Percentiles rank a stretch among this genome's conserved stretches.
Evolutionary conservation across 1,140 invertebrate genomes (phyloP).

Genomic region (Cotesia chilonis): DNA sequence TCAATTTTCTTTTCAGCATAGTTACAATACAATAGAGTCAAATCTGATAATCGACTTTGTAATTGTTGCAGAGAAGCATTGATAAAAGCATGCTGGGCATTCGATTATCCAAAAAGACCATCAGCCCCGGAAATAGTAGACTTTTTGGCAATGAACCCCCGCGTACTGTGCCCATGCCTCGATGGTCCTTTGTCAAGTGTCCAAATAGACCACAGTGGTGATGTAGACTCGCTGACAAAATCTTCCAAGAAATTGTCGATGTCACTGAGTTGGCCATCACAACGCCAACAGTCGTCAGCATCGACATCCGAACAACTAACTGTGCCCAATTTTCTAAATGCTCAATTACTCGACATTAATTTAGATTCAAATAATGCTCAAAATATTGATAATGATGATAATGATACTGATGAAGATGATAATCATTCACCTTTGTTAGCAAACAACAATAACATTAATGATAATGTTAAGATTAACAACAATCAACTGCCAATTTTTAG

Average conservation of each 20-base stretch:
- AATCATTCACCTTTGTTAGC: background rate
- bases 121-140: constrained; percentile 81
- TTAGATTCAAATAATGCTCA: no score
- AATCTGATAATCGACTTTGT: background rate
- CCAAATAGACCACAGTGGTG: constrained; percentile 71
- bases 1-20: background rate
- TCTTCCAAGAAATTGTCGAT: background rate
- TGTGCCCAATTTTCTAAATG: background rate
- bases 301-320: background rate
- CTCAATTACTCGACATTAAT: background rate
- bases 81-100: constrained; percentile 81
- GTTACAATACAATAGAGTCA: no score
- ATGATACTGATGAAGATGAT: no score
- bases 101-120: constrained; percentile 75
- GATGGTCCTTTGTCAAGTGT: constrained; percentile 80
- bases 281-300: background rate
- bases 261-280: background rate
- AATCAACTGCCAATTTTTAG: background rate
- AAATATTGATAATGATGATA: no score
- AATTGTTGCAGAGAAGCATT: constrained; percentile 72
- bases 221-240: constrained; percentile 66
- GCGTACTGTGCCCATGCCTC: constrained; percentile 80
- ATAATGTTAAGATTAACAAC: no score
- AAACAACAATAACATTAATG: background rate
- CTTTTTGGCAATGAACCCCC: constrained; percentile 78